Percentiles rank a stretch among this genome's conserved stretches.
These are phyloP conservation scores for Jacana jacana DNA, from an alignment of 2,113 vertebrate species.

Conservation along the genomic window DNA sequence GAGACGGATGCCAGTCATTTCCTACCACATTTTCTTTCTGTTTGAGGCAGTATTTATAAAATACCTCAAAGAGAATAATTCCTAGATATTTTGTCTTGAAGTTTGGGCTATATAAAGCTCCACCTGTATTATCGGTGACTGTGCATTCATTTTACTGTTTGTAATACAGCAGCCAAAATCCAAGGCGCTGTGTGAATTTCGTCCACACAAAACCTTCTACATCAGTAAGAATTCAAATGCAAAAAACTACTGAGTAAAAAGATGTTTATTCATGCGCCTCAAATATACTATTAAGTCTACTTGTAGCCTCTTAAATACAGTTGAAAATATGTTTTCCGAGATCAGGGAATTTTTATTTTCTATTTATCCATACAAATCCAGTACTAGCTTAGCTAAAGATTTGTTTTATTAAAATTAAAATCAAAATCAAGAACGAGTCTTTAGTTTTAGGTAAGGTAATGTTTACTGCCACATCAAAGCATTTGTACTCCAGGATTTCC, in stretches of 20 bases:
- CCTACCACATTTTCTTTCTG: neutral
- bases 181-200: neutral
- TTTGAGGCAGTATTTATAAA: neutral
- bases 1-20: neutral
- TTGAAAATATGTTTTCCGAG: neutral
- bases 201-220: neutral
- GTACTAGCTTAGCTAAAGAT: neutral
- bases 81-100: neutral
- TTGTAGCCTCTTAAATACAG: neutral
- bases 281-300: neutral
- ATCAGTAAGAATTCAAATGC: neutral
- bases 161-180: neutral
- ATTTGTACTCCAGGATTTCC: neutral
- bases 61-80: neutral
- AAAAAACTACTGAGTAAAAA: neutral
- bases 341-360: neutral
- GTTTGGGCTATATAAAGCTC: neutral
- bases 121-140: accelerated
- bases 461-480: neutral
- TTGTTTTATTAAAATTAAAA: neutral
- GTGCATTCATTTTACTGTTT: neutral
- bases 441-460: neutral
- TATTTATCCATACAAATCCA: neutral
- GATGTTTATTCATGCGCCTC: neutral
- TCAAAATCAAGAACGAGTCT: neutral